Conservation (phyloP, 2,797 vertebrate species). For the Rhynchonycteris naso region DNA sequence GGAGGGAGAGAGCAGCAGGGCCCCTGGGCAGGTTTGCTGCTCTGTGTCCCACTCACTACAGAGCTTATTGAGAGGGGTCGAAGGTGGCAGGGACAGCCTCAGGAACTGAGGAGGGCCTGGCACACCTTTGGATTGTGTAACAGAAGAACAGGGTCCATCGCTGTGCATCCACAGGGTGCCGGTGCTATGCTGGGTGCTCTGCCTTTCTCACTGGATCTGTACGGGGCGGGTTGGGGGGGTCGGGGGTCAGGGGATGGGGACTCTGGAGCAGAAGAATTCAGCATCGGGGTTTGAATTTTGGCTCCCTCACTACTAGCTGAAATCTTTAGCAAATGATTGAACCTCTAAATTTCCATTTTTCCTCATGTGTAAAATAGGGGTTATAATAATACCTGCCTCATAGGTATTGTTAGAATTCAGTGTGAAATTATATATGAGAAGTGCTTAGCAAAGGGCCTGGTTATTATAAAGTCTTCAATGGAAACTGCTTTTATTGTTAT, state of each 20-base stretch:
- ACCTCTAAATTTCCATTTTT: background rate
- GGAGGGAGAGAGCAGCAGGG: fast-evolving
- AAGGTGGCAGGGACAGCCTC: background rate
- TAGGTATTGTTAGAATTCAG: background rate
- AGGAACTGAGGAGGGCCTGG: background rate
- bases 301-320: background rate
- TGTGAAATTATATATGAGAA: background rate
- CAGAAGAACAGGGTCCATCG: background rate
- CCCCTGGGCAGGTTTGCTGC: background rate
- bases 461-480: background rate
- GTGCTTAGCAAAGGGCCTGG: background rate
- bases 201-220: background rate
- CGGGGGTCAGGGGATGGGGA: too few species aligned
- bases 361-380: background rate
- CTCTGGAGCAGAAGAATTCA: background rate
- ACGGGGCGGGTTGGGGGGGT: too few species aligned
- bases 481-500: background rate
- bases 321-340: background rate
- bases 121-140: background rate
- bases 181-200: background rate
- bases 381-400: background rate
- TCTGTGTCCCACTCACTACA: background rate
- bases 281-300: background rate
- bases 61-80: background rate
- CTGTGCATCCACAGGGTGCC: fast-evolving